These are phyloP conservation scores for Plumapathes pennacea DNA, from an alignment of 92 coral and sea anemone species.

Conservation along the genomic window DNA sequence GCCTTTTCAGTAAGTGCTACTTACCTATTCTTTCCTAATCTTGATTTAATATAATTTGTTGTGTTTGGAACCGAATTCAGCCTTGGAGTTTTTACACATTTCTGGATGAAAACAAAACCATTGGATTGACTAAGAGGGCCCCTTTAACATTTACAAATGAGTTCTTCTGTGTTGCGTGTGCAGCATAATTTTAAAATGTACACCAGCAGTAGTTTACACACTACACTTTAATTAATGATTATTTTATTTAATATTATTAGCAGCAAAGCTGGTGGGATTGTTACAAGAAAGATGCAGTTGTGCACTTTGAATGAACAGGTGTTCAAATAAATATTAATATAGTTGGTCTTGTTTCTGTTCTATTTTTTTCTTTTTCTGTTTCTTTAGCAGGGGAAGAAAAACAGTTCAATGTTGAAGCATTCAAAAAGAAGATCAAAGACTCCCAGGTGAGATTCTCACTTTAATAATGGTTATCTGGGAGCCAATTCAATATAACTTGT, in stretches of 20 bases:
- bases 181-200: neutral
- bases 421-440: slow-evolving; percentile 77
- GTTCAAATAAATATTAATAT: neutral
- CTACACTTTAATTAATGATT: neutral
- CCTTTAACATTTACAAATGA: too few relatives aligned
- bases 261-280: neutral
- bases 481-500: too few relatives aligned
- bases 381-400: slow-evolving; percentile 34
- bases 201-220: neutral
- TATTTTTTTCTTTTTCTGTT: neutral
- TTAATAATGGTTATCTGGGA: too few relatives aligned
- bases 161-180: too few relatives aligned
- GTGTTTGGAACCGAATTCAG: too few relatives aligned
- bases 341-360: too few relatives aligned
- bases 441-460: slow-evolving; percentile 61
- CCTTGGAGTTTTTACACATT: too few relatives aligned
- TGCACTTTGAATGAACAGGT: neutral
- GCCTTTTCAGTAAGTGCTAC: too few relatives aligned
- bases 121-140: too few relatives aligned
- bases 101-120: too few relatives aligned
- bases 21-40: too few relatives aligned
- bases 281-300: neutral
- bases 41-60: too few relatives aligned
- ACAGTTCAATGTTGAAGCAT: slow-evolving; percentile 72
- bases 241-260: neutral